Evolutionary conservation across 1,140 invertebrate species (phyloP).

Genomic region (Hestina assimilis): DNA sequence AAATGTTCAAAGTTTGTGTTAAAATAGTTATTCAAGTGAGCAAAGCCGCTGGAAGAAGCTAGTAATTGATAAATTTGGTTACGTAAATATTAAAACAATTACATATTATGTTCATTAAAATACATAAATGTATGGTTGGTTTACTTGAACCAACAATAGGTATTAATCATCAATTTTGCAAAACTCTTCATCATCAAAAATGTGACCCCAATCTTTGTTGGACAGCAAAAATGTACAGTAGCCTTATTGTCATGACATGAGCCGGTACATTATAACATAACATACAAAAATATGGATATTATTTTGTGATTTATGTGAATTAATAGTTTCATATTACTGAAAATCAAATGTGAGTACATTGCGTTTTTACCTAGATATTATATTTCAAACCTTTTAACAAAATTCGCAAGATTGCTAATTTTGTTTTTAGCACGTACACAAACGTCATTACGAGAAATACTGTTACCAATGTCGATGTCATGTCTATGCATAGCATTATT

Average conservation of each 20-base stretch:
- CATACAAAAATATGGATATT: constrained; percentile 15
- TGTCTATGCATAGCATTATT: no score
- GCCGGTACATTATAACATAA: constrained; percentile 8
- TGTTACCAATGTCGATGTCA: no score
- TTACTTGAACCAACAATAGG: constrained; percentile 14
- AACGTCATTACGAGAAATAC: no score
- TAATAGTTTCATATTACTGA: constrained; percentile 5
- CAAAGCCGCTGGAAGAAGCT: no score
- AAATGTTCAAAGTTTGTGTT: no score
- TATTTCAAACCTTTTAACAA: not conserved
- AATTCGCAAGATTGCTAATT: no score
- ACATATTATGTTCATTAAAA: not conserved
- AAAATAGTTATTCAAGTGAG: no score
- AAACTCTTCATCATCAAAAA: constrained; percentile 19
- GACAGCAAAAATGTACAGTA: constrained; percentile 23
- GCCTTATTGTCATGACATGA: constrained; percentile 15
- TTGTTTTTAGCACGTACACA: no score
- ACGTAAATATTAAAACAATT: not conserved
- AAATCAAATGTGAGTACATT: constrained; percentile 3
- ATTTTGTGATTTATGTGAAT: constrained; percentile 2
- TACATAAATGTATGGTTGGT: not conserved
- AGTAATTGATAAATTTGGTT: no score
- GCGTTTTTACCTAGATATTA: not conserved
- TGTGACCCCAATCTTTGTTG: constrained; percentile 10
- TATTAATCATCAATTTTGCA: constrained; percentile 21